Evolutionary conservation across 2,113 vertebrate species (phyloP).

Genomic region (Bucco capensis): DNA sequence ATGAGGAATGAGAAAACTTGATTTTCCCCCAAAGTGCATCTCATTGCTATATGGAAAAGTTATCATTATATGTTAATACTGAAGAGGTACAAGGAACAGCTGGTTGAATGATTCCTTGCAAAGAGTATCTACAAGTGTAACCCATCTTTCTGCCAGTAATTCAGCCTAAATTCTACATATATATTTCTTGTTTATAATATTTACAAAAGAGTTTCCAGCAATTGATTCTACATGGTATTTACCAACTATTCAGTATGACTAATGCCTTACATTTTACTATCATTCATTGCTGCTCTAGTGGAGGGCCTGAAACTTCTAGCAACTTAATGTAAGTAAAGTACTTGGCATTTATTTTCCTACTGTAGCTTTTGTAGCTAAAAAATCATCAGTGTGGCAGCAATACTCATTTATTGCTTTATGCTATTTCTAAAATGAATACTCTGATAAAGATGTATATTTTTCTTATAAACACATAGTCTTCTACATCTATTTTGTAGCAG

Average conservation of each 20-base stretch:
- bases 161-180: neutral
- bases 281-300: neutral
- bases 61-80: neutral
- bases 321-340: neutral
- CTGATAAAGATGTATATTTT: neutral
- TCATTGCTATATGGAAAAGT: neutral
- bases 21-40: neutral
- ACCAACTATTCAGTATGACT: neutral
- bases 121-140: neutral
- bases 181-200: neutral
- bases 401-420: neutral
- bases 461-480: neutral
- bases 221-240: constrained; percentile 5
- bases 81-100: neutral
- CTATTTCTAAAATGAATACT: neutral
- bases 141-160: neutral
- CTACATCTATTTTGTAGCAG: neutral
- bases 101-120: neutral
- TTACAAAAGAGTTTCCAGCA: neutral
- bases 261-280: neutral
- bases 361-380: neutral
- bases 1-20: neutral
- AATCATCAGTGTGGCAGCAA: neutral
- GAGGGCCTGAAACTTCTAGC: neutral
- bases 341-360: neutral